Evolutionary conservation across 2,888 invertebrate genomes (phyloP).

Genomic region (Polydrusus cervinus): DNA sequence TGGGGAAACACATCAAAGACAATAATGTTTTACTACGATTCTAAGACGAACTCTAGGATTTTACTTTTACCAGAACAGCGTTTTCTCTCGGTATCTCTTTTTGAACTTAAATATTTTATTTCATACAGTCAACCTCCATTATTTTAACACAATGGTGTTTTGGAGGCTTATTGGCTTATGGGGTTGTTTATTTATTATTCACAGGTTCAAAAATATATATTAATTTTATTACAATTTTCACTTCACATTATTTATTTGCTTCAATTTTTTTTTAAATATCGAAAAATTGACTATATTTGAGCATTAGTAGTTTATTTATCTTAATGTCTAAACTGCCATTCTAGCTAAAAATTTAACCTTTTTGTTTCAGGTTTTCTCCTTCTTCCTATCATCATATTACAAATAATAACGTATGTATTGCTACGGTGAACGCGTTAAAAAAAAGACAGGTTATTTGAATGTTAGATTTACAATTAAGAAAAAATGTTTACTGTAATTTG

Average conservation of each 20-base stretch:
- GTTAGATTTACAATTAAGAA: conserved; percentile 50
- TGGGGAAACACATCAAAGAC: conserved; percentile 68
- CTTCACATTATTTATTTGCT: no score
- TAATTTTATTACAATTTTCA: no score
- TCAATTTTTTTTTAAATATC: no score
- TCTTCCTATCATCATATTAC: conserved; percentile 41
- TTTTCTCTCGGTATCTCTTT: conserved; percentile 46
- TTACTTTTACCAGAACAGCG: conserved; percentile 59
- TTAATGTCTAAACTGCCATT: no score
- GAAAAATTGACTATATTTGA: no score
- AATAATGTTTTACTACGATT: conserved; percentile 67
- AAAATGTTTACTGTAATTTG: conserved; percentile 59
- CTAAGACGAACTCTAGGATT: conserved; percentile 64
- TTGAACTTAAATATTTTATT: conserved; percentile 50
- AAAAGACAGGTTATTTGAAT: conserved; percentile 50
- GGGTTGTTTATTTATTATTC: background rate
- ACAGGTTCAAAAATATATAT: background rate
- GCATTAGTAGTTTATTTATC: no score
- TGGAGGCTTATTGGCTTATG: background rate
- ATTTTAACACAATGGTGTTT: conserved; percentile 54
- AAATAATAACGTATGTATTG: conserved; percentile 53
- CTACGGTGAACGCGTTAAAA: conserved; percentile 57
- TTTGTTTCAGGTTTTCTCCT: conserved; percentile 50
- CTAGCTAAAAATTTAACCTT: background rate
- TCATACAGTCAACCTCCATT: conserved; percentile 57